These are phyloP conservation scores for Eulithis prunata DNA, from an alignment of 2,888 invertebrate genomes.

Conservation along the genomic window DNA sequence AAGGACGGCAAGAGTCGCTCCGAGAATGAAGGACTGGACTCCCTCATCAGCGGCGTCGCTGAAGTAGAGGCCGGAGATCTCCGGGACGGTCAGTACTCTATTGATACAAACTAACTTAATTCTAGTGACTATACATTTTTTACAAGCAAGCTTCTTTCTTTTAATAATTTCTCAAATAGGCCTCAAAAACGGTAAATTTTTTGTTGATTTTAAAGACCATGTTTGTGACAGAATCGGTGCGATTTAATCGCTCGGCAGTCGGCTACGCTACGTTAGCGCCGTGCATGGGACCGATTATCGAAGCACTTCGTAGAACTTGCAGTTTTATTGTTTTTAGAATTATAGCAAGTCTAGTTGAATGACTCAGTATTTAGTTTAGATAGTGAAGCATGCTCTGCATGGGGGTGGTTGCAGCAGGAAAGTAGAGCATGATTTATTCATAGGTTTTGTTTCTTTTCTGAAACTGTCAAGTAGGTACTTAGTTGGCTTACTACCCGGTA, in stretches of 20 bases:
- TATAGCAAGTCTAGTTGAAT: no score
- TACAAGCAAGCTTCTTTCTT: background rate
- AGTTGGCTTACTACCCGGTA: no score
- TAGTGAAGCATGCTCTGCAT: no score
- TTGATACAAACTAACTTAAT: no score
- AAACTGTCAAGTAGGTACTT: no score
- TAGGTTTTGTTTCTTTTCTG: no score
- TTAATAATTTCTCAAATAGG: background rate
- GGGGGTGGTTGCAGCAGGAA: no score
- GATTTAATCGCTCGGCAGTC: conserved; percentile 12
- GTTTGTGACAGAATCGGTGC: conserved; percentile 4
- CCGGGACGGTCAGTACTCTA: no score
- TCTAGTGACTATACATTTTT: no score
- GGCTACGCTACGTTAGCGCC: conserved; percentile 17
- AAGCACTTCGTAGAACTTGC: background rate
- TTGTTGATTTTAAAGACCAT: no score
- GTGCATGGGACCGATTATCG: conserved; percentile 3
- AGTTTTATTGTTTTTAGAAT: background rate
- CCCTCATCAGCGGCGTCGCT: conserved; percentile 91
- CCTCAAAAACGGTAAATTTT: conserved; percentile 7
- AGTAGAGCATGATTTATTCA: no score
- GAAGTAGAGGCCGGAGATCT: conserved; percentile 98
- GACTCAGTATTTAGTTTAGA: no score
- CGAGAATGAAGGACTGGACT: conserved; percentile 96
- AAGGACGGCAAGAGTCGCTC: conserved; percentile 91